A percentile compares a stretch with the other conserved stretches of the same genome.
Conservation (phyloP, 1,140 invertebrate genomes). For the Tribolium madens region DNA sequence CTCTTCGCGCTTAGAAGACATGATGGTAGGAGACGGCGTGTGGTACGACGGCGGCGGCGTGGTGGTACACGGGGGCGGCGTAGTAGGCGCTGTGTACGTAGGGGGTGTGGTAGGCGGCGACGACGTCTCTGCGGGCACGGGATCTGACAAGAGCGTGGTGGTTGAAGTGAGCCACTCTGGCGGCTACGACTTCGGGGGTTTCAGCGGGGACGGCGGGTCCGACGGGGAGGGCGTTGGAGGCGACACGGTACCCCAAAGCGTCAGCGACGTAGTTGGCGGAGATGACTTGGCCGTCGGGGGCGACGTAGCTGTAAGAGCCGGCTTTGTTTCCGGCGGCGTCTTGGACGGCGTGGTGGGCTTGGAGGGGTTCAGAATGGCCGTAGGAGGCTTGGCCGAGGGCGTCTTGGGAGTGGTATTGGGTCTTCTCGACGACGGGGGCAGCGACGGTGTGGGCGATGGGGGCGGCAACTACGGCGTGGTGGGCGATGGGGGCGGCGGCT, state of each 20-base stretch:
- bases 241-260: conserved; percentile 69
- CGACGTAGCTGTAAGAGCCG: conserved; percentile 70
- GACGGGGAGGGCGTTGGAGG: conserved; percentile 67
- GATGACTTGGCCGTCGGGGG: conserved; percentile 69
- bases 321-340: conserved; percentile 70
- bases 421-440: conserved; percentile 65
- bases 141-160: conserved; percentile 30
- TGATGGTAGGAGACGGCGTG: conserved; percentile 65
- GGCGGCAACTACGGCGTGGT: conserved; percentile 57
- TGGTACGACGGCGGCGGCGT: conserved; percentile 10
- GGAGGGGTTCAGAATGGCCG: conserved; percentile 70
- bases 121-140: conserved; percentile 34
- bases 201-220: conserved; percentile 66
- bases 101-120: conserved; percentile 50
- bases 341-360: conserved; percentile 68
- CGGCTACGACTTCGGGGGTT: conserved; percentile 67
- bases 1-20: conserved; percentile 59
- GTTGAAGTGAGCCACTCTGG: conserved; percentile 64
- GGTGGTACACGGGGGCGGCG: conserved; percentile 63
- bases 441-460: conserved; percentile 66
- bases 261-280: conserved; percentile 69
- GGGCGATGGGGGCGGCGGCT: conserved; percentile 61
- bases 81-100: conserved; percentile 58
- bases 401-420: conserved; percentile 72
- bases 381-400: conserved; percentile 70